Evolutionary conservation across 2,113 vertebrate genomes (phyloP), one percentile per base, ranked within the genome.

Genomic region (Lichenostomus cassidix): DNA sequence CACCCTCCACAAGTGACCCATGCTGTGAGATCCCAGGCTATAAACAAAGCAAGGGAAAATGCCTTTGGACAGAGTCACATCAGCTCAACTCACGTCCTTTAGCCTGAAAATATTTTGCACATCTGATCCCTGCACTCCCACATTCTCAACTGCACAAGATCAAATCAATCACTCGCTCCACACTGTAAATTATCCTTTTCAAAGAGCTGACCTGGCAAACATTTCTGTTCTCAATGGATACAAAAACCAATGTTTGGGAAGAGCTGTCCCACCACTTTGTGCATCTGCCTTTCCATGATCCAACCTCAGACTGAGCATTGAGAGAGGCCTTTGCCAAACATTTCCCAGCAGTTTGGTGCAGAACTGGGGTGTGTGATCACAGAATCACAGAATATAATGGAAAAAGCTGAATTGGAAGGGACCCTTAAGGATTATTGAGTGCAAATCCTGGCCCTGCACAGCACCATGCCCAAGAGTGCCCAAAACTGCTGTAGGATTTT

Each of bases 21-120:
- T 77, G 78, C 89, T 87, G 50, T 15, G 64, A 60, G 39, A 63
- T 52, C 79, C 44, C n/a, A 74, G 76, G 37, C 77, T 42, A 50
- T 39, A 91, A 95, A 94, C 74, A 92, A 92, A 65, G 58, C 1
- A 5, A 87, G 44, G 35, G 52, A 64, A 84, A 95, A 62, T 1
- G 67, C 78, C 82, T 76, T 84, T 0, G 13, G 84, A 94, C 84
- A 94, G 74, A 79, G 65, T 83, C 84, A 92, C 67, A 87, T 85
- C 89, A 91, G 39, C 29, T 89, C 75, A 76, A 28, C 81, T 92
- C 81, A 31, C 9, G 35, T 68, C 83, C 73, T 83, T 87, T 39
- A 41, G 84, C 89, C 78, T 91, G 9, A 33, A 75, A 58, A 58
- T 15, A 33, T 59, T 87, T 33, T 70, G 55, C 55, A 88, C 84